Base-by-base conservation (phyloP, 2,888 invertebrate genomes). In the Drosophila nigricruria region DNA sequence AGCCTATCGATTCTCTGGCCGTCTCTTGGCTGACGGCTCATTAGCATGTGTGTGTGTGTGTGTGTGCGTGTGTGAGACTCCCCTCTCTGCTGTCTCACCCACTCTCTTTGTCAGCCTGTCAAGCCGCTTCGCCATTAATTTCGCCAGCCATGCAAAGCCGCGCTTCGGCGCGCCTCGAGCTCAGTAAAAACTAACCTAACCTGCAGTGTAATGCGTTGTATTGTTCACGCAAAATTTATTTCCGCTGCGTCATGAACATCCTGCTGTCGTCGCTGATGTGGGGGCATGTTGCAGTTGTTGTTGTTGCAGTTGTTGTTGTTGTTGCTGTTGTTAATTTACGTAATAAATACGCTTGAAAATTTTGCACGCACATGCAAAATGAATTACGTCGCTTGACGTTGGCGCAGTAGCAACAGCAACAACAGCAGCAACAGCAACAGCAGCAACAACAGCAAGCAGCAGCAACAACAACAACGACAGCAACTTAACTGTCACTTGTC, bases 401-500 rank as follows among this genome's bases (percentile, higher is more conserved):
- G 76, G 75, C 82, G 80, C 66, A 82, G 69, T 68, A 73, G 27
- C 49, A 49, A 18, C 49, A 50, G 0, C 58, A 45, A 10, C 61
- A 70, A 30, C 69, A 61, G 10, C 68, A 68, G 5, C 43, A 66
- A 16, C 66, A 60, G n/a, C 47, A 59, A 30, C 70, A 53, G 18
- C 70, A 50, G 14, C 70, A 68, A 32, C 75, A 67, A 25, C 82
- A 68, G 5, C 43, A 66, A 16, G n/a, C 66, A 60, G n/a, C 47
- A 59, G 25, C 70, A 53, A 16, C 70, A 50, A 16, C 70, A 68
- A 32, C 75, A 67, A 25, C 82, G 73, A 63, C 80, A 86, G 83
- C 91, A 91, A 91, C 91, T 91, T 91, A 90, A 91, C 90, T 91
- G 91, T 91, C 91, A 91, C 90, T 91, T 91, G 91, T 91, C 91